Base-by-base conservation (phyloP, 2,888 invertebrate genomes). In the Xanthia togata region DNA sequence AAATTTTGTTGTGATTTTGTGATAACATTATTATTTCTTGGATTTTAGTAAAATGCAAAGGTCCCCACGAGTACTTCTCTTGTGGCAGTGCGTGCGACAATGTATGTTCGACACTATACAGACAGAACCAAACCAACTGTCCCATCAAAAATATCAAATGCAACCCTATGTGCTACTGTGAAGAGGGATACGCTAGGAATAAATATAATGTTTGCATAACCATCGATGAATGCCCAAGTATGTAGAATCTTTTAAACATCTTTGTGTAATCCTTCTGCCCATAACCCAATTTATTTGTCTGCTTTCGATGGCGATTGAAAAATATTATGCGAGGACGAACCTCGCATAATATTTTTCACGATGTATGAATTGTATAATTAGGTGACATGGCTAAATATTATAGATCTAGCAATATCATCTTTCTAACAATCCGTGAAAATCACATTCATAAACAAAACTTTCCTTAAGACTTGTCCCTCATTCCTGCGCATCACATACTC, bases 1-100 rank as follows among this genome's bases (percentile, higher is more conserved):
- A 50, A 50, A 17, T 47, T 47, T 23, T 50, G 23, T 23, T 23
- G 8, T 20, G 20, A 50, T 50, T 8, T 23, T 23, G 8, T 20
- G 20, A 50, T 50, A 20, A 8, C 20, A 50, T 50, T 50, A 9
- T 23, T n/a, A 68, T 12, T 57, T 47, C 6, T 17, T 50, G 14
- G 23, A 12, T 65, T 75, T 31, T 77, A 91, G 92, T 83, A 20
- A 86, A 86, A 82, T 92, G 92, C 73, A 76, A 38, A 6, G 91
- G 91, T 11, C 82, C 81, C 0, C 71, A 91, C 72, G 93, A 92
- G 78, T 91, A 87, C 67, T 93, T 86, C 75, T 79, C 89, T 1
- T 93, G 93, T 73, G 92, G 91, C 2, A 82, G 88, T 14, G 92
- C 90, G 0, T 94, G 94, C 70, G 94, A 94, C 75, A 94, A 92